These are phyloP conservation scores for Pituophis catenifer DNA, from an alignment of 2,113 vertebrate species.

Conservation along the genomic window DNA sequence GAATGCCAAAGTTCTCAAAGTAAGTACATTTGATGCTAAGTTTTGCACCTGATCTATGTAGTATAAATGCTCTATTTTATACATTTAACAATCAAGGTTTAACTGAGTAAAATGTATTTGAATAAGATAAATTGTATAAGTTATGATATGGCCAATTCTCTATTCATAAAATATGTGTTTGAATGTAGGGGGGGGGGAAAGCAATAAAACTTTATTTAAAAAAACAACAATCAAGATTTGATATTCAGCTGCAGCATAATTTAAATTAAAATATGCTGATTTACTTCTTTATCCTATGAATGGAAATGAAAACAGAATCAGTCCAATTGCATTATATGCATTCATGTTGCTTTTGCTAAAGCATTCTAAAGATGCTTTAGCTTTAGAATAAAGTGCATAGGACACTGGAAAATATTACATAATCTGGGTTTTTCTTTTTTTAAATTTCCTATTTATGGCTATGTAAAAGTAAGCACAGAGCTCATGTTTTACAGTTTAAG, in stretches of 20 bases:
- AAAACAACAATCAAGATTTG: neutral
- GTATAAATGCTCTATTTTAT: neutral
- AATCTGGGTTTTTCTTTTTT: neutral
- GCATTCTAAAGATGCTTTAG: neutral
- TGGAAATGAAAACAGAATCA: neutral
- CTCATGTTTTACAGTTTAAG: neutral
- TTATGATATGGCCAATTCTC: too few species aligned
- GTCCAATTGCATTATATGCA: neutral
- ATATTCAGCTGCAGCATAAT: neutral
- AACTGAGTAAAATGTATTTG: too few species aligned
- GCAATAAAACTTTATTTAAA: too few species aligned
- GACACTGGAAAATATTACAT: neutral
- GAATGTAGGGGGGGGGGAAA: too few species aligned
- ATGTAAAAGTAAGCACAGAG: neutral
- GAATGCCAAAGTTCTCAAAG: slow-evolving; percentile 99
- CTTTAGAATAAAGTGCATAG: neutral
- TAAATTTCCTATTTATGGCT: neutral
- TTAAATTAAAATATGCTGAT: neutral
- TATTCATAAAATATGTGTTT: too few species aligned
- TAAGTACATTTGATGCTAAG: slow-evolving; percentile 49
- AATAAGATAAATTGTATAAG: too few species aligned
- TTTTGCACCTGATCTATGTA: neutral
- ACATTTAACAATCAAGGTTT: neutral
- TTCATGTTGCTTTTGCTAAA: neutral
- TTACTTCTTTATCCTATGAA: neutral